These are phyloP conservation scores for Falcunculus frontatus DNA, from an alignment of 2,113 vertebrate genomes.

Conservation along the genomic window DNA sequence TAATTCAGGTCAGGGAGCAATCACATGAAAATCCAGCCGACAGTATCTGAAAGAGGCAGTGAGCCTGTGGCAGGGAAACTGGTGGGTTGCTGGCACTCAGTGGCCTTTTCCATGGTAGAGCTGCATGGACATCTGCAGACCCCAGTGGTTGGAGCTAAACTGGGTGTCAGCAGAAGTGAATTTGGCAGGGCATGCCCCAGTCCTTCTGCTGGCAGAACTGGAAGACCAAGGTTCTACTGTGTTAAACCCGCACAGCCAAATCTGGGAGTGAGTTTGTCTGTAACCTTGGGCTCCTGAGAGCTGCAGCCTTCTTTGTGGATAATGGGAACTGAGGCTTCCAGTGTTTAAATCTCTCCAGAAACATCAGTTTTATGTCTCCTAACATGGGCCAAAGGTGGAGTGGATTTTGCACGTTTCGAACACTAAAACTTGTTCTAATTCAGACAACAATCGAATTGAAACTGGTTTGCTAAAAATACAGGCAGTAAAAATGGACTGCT, in stretches of 20 bases:
- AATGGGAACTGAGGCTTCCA: neutral
- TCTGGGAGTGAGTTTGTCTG: neutral
- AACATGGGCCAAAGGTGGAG: rapidly evolving
- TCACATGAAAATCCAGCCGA: neutral
- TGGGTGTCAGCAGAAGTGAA: neutral
- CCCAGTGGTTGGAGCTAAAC: neutral
- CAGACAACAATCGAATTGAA: neutral
- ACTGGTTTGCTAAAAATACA: neutral
- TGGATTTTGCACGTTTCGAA: rapidly evolving
- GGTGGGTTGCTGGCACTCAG: neutral
- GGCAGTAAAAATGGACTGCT: neutral
- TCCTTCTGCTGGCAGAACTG: neutral
- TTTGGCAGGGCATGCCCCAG: neutral
- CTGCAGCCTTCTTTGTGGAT: neutral
- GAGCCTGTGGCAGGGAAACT: neutral
- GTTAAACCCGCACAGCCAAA: neutral
- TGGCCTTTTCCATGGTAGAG: rapidly evolving
- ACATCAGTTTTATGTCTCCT: neutral
- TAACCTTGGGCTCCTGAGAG: neutral
- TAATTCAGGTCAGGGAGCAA: neutral
- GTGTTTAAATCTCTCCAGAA: neutral
- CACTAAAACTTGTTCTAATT: neutral
- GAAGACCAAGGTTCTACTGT: neutral
- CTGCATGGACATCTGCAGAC: neutral
- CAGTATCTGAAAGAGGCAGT: neutral